phyloP scores from a whole-genome alignment of 2,113 vertebrate genomes.

The Erythrolamprus reginae region DNA sequence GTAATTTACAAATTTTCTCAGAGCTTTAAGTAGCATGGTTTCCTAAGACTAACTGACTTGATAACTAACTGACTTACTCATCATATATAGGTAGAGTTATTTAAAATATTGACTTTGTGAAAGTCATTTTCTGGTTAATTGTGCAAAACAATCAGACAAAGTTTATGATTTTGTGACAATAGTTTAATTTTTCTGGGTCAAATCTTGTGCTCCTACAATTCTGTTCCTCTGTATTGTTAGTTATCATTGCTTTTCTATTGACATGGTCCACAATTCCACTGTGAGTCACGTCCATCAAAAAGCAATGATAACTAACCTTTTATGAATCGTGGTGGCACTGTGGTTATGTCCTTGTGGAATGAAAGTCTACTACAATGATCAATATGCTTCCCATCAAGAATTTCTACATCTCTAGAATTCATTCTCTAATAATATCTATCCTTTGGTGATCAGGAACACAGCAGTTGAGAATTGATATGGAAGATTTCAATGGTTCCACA shows the following conservation, averaged over 20 bases:
- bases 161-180: neutral
- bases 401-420: neutral
- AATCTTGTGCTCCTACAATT: neutral
- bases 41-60: no score
- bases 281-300: no score
- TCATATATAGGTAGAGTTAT: neutral
- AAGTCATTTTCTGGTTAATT: neutral
- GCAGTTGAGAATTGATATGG: constrained; percentile 33
- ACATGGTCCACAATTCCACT: neutral
- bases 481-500: constrained; percentile 24
- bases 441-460: constrained; percentile 5
- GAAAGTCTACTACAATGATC: neutral
- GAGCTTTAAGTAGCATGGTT: no score
- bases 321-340: no score
- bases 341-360: neutral
- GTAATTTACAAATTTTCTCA: no score
- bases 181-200: neutral
- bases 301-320: no score
- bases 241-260: neutral
- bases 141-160: neutral
- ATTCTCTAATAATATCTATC: neutral
- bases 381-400: neutral
- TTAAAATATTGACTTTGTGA: neutral
- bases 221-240: neutral
- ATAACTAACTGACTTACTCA: neutral